A percentile compares a stretch with the other conserved stretches of the same genome.
Conservation (phyloP, 2,113 vertebrate species). For the Hiodon alosoides region DNA sequence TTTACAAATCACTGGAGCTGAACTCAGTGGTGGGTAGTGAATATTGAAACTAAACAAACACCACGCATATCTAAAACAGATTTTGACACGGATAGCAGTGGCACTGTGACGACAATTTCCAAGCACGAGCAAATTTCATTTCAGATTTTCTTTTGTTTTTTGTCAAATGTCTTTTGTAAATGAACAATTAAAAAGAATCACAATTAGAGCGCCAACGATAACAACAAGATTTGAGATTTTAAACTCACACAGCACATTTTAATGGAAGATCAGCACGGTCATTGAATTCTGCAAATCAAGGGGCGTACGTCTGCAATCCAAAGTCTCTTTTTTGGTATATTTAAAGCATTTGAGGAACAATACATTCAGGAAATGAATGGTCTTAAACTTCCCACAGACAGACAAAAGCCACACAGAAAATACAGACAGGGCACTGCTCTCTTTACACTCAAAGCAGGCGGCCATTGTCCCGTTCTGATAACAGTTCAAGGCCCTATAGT, state of each 20-base stretch:
- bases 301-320: not conserved
- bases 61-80: not conserved
- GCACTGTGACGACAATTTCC: too few relatives aligned
- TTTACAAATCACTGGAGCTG: too few relatives aligned
- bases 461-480: conserved; percentile 1
- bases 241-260: too few relatives aligned
- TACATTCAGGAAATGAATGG: not conserved
- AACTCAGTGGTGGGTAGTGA: too few relatives aligned
- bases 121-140: too few relatives aligned
- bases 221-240: too few relatives aligned
- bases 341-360: not conserved
- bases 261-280: too few relatives aligned
- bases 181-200: not conserved
- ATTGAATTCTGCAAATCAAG: not conserved
- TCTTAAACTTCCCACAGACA: not conserved
- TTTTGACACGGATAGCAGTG: not conserved
- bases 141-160: too few relatives aligned
- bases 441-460: not conserved
- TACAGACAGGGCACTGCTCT: not conserved
- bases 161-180: not conserved
- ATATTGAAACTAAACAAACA: not conserved
- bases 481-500: not conserved
- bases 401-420: conserved; percentile 6
- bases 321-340: not conserved
- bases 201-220: not conserved